Base-by-base conservation (phyloP, 2,888 invertebrate genomes). In the Drepanosiphum platanoidis region DNA sequence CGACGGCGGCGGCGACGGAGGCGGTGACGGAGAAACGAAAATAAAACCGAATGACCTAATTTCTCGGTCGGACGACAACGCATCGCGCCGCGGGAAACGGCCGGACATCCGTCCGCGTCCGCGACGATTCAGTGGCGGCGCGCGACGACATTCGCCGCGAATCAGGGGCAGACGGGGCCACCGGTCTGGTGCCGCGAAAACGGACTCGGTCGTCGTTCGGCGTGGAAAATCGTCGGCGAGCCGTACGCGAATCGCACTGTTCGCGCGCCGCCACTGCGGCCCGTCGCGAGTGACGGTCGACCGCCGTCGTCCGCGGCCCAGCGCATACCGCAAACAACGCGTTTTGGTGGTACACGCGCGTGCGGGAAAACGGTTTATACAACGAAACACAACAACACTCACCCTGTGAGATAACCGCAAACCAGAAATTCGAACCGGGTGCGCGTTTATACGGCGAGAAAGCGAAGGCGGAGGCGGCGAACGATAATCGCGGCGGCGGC, bases 381-480 rank as follows among this genome's bases (percentile, higher is more conserved):
- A n/a, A 58, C 58, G 68, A 1, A 71, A 71, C 1, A 18, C 46
- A 46, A 18, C 15, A 22, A 66, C 70, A 83, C 82, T 83, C 74
- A 74, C 82, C 82, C 82, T 74, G 72, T 61, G 46, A 66, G 82
- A 83, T 66, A 83, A 74, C 66, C 82, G 82, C 82, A 74, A 74
- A 71, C 66, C 42, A 66, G 30, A 34, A 46, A 74, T 74, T 61
- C 64, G 34, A 66, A 46, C 5, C 22, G 61, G 61, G 58, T 32
- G 22, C 72, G 42, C 46, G 46, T 46, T 46, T 18, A 46, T 18
- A 46, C 42, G 39, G 11, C 34, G 34, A 5, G 34, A 34, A 34
- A 18, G 42, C 42, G 8, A 3, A 13, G 46, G 18, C 46, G 46
- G 46, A 13, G 18, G 22, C 3, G 58, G 22, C n/a, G n/a, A 1